phyloP scores from a whole-genome alignment of 2,888 invertebrate species.

The Ectemnius cavifrons region DNA sequence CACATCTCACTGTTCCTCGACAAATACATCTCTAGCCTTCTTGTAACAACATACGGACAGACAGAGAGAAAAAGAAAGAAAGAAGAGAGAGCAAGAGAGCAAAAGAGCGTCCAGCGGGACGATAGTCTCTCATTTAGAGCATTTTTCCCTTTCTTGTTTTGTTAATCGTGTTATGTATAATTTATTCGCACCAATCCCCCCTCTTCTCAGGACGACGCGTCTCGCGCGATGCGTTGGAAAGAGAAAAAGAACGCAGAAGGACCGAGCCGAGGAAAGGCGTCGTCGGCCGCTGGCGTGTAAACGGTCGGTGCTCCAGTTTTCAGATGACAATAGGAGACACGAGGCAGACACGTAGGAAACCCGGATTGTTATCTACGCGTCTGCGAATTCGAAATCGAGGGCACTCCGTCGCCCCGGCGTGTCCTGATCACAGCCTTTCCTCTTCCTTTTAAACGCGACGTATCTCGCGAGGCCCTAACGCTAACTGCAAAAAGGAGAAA shows the following conservation, averaged over 20 bases:
- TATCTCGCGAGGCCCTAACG: conserved; percentile 22
- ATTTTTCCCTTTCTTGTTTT: too few relatives aligned
- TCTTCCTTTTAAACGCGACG: conserved; percentile 7
- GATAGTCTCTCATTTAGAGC: too few relatives aligned
- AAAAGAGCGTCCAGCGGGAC: too few relatives aligned
- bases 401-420: neutral
- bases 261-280: neutral
- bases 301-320: conserved; percentile 1
- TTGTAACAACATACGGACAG: too few relatives aligned
- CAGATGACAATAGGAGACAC: conserved; percentile 8
- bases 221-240: neutral
- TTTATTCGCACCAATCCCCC: neutral
- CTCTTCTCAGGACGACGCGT: conserved; percentile 10
- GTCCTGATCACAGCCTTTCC: neutral
- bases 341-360: conserved; percentile 15
- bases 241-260: neutral
- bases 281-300: conserved; percentile 8
- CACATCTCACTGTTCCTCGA: too few relatives aligned
- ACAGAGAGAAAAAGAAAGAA: too few relatives aligned
- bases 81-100: too few relatives aligned
- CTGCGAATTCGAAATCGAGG: neutral
- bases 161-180: too few relatives aligned
- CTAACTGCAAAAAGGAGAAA: conserved; percentile 9
- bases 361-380: neutral
- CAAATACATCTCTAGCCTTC: too few relatives aligned